Conservation (phyloP, 2,113 vertebrate species). For the Anarhynchus alexandrinus region DNA sequence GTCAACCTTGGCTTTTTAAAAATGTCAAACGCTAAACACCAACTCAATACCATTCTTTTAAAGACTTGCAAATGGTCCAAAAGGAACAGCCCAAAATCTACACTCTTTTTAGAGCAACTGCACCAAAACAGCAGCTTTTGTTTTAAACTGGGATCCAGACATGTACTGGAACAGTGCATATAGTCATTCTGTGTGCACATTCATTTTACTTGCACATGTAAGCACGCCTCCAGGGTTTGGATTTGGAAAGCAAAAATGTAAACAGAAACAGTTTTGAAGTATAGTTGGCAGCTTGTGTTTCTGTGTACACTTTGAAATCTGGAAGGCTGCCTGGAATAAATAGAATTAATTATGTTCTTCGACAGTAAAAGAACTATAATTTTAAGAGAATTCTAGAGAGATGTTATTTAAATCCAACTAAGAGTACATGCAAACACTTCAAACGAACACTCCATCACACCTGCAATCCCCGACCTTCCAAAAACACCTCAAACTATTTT, state of each 20-base stretch:
- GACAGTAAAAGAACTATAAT: constrained; percentile 3
- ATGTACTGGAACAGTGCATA: not conserved
- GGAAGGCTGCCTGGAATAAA: constrained; percentile 58
- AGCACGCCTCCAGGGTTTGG: constrained; percentile 46
- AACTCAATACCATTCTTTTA: not conserved
- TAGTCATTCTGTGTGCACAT: not conserved
- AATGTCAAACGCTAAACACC: not conserved
- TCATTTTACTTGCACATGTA: constrained; percentile 25
- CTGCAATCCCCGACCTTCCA: not conserved
- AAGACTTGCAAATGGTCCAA: not conserved
- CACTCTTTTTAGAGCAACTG: not conserved
- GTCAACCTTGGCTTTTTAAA: not conserved
- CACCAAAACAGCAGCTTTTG: not conserved
- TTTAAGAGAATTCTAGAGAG: not conserved
- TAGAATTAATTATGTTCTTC: constrained; percentile 41
- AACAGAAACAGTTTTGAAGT: constrained; percentile 50
- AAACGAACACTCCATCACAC: not conserved
- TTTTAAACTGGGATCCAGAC: not conserved
- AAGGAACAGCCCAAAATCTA: not conserved
- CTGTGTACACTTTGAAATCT: constrained; percentile 49
- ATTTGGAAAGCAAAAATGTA: constrained; percentile 58
- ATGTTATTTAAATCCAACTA: not conserved
- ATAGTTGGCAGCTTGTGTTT: constrained; percentile 58
- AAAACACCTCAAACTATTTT: not conserved
- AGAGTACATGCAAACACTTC: not conserved